These are phyloP conservation scores for Lepus europaeus DNA, from an alignment of 2,113 vertebrate species.

Conservation along the genomic window DNA sequence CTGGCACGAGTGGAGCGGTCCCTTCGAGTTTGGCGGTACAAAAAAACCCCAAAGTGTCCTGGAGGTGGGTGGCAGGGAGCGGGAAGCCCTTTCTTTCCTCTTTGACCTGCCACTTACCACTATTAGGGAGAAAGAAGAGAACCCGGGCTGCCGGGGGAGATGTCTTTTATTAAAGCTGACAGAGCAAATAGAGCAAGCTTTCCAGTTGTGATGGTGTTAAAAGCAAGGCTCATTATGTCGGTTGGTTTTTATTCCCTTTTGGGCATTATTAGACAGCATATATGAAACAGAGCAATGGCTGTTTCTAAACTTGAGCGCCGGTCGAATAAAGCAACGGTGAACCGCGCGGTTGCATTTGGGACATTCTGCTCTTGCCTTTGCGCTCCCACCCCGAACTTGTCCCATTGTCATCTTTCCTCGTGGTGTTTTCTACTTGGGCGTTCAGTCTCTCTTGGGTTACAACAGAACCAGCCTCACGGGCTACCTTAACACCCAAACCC, in stretches of 20 bases:
- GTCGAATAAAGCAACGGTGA: background rate
- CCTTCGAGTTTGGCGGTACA: constrained; percentile 32
- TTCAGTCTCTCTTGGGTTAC: constrained; percentile 64
- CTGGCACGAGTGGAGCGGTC: constrained; percentile 1
- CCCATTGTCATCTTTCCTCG: constrained; percentile 30
- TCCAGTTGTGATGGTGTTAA: constrained; percentile 77
- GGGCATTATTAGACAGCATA: constrained; percentile 68
- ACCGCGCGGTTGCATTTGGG: constrained; percentile 40
- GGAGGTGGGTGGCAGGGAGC: constrained; percentile 50
- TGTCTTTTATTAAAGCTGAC: constrained; percentile 80
- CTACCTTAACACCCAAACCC: background rate
- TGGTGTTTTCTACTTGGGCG: constrained; percentile 70
- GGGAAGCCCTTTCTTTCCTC: constrained; percentile 63
- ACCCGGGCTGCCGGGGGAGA: constrained; percentile 61
- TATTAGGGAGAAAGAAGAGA: constrained; percentile 75
- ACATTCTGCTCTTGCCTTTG: constrained; percentile 45
- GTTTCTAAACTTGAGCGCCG: constrained; percentile 74
- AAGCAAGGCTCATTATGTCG: constrained; percentile 73
- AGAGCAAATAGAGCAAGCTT: constrained; percentile 77
- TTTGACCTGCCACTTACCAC: constrained; percentile 77
- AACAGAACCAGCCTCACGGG: constrained; percentile 9
- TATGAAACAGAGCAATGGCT: constrained; percentile 57
- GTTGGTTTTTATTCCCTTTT: constrained; percentile 69
- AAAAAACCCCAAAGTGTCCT: background rate
- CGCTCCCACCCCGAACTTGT: constrained; percentile 26